These are phyloP conservation scores for Cynaeus angustus DNA, from an alignment of 2,888 invertebrate species.

Conservation along the genomic window DNA sequence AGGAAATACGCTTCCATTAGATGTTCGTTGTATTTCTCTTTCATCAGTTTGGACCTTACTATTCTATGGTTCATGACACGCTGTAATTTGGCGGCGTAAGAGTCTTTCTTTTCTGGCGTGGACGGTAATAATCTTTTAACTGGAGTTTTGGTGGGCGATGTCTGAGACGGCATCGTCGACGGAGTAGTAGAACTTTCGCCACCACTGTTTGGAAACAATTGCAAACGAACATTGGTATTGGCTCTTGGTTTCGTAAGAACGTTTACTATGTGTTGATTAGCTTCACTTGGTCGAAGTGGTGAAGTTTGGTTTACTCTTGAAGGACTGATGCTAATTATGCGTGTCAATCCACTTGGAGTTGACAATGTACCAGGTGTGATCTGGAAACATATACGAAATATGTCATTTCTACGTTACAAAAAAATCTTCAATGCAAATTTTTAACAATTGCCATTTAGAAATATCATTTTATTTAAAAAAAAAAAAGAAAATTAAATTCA, in stretches of 20 bases:
- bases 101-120: conserved; percentile 71
- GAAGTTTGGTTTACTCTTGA: conserved; percentile 64
- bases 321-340: conserved; percentile 73
- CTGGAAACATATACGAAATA: too few relatives aligned
- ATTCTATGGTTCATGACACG: conserved; percentile 83
- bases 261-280: conserved; percentile 70
- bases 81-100: conserved; percentile 76
- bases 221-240: conserved; percentile 66
- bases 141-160: conserved; percentile 58
- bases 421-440: too few relatives aligned
- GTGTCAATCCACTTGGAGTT: conserved; percentile 72
- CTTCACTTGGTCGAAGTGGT: conserved; percentile 62
- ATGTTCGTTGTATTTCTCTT: conserved; percentile 85
- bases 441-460: too few relatives aligned
- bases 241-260: conserved; percentile 67
- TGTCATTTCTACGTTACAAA: too few relatives aligned
- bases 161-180: conserved; percentile 51
- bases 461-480: too few relatives aligned
- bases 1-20: conserved; percentile 90
- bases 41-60: conserved; percentile 79
- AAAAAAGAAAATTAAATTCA: too few relatives aligned
- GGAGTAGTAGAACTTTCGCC: conserved; percentile 36
- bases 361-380: conserved; percentile 58
- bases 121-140: conserved; percentile 73
- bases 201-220: conserved; percentile 61